These are phyloP conservation scores for Trididemnum nubilum DNA, from an alignment of 23 tunicate genomes.

Conservation along the genomic window DNA sequence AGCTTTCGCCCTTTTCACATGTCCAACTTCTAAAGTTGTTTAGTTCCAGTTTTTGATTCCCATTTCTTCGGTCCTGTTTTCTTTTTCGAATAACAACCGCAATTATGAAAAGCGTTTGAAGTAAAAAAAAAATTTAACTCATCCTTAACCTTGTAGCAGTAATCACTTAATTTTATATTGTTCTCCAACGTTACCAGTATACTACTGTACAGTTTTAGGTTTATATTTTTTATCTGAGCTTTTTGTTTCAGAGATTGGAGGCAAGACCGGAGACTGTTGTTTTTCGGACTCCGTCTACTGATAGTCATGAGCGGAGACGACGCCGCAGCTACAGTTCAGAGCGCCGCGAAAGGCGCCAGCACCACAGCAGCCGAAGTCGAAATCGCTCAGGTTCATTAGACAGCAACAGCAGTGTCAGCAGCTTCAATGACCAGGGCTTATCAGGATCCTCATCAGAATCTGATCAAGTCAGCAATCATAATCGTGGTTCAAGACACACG, in stretches of 20 bases:
- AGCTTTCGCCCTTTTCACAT: too few species aligned
- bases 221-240: too few species aligned
- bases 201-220: too few species aligned
- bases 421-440: neutral
- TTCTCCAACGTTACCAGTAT: too few species aligned
- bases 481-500: neutral
- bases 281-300: conserved; percentile 9
- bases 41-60: too few species aligned
- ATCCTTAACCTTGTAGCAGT: too few species aligned
- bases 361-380: neutral
- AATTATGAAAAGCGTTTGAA: too few species aligned
- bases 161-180: too few species aligned
- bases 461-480: neutral
- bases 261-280: conserved; percentile 21
- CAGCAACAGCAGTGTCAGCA: conserved; percentile 35
- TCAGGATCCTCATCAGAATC: neutral
- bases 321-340: neutral
- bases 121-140: too few species aligned
- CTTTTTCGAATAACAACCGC: too few species aligned
- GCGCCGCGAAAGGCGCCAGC: conserved; percentile 27
- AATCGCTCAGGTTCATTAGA: neutral
- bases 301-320: conserved; percentile 28
- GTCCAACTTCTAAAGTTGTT: too few species aligned
- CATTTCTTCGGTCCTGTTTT: too few species aligned
- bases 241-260: neutral